Conservation (phyloP, 2,888 invertebrate species). For the Lepas anatifera region DNA sequence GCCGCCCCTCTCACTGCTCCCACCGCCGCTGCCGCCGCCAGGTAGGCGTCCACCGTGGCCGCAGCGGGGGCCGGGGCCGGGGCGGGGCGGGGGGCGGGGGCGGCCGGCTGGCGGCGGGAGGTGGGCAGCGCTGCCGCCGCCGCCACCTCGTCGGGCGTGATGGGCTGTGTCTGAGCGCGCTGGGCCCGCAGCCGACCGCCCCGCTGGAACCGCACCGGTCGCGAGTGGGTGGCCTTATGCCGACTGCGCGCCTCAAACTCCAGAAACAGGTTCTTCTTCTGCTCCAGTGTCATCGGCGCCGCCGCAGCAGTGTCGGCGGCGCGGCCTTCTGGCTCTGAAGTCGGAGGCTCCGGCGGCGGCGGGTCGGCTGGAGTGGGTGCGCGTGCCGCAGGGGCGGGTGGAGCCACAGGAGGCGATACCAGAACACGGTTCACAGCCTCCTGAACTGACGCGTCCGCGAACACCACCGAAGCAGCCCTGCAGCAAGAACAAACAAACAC, state of each 20-base stretch:
- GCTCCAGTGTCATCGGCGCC: conserved; percentile 82
- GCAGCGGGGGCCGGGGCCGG: not conserved
- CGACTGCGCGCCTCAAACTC: conserved; percentile 62
- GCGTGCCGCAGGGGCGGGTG: no score
- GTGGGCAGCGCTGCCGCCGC: not conserved
- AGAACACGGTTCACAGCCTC: conserved; percentile 45
- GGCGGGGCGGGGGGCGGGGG: not conserved
- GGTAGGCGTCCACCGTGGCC: not conserved
- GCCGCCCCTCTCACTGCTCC: not conserved
- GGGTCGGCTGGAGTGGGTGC: conserved; percentile 72
- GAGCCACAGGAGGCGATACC: no score
- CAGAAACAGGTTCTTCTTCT: conserved; percentile 75
- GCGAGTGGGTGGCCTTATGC: conserved; percentile 53
- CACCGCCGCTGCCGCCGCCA: not conserved
- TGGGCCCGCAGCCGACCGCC: conserved; percentile 80
- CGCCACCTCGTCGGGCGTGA: conserved; percentile 5
- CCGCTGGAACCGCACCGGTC: conserved; percentile 76
- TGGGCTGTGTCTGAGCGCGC: conserved; percentile 43
- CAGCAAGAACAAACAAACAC: no score
- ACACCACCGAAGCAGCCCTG: no score
- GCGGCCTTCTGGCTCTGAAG: no score
- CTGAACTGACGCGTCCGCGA: no score
- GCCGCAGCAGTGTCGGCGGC: conserved; percentile 75
- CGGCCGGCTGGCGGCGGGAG: not conserved
- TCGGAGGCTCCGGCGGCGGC: conserved; percentile 65